A percentile compares a stretch with the other conserved stretches of the same genome.
Evolutionary conservation across 1,140 invertebrate species (phyloP).

Genomic region (Daktulosphaira vitifoliae): DNA sequence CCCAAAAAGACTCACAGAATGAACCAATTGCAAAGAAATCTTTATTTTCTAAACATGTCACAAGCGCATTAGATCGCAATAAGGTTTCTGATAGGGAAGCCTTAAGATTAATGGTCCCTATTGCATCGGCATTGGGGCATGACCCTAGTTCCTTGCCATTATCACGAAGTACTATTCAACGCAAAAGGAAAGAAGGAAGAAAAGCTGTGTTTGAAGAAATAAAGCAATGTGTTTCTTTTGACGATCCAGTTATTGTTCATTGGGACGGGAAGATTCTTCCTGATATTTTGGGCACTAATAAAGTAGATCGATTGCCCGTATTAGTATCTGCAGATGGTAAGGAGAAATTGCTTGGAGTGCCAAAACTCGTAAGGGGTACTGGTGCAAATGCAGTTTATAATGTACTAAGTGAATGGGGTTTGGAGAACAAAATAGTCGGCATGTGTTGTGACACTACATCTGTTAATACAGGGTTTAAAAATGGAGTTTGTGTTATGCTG

Average conservation of each 20-base stretch:
- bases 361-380: not conserved
- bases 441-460: slow-evolving; percentile 42
- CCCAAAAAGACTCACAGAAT: no score
- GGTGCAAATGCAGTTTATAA: slow-evolving; percentile 5
- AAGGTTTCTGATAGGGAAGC: not conserved
- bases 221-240: not conserved
- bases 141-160: not conserved
- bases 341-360: slow-evolving; percentile 7
- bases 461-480: slow-evolving; percentile 40
- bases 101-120: not conserved
- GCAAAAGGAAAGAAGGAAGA: not conserved
- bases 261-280: slow-evolving; percentile 38
- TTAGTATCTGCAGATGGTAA: not conserved
- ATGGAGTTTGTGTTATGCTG: slow-evolving; percentile 36
- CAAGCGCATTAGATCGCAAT: not conserved
- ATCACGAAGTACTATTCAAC: not conserved
- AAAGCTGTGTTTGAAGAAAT: not conserved
- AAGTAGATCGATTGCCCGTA: slow-evolving; percentile 14
- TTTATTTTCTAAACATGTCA: no score
- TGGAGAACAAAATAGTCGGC: slow-evolving; percentile 29
- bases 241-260: slow-evolving; percentile 22
- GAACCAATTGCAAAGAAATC: no score
- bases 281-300: slow-evolving; percentile 27
- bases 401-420: slow-evolving; percentile 6
- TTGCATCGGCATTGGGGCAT: not conserved